Evolutionary conservation across 1,140 invertebrate species (phyloP), one percentile per base, ranked within the genome.

Genomic region (Lordiphosa mommai): DNA sequence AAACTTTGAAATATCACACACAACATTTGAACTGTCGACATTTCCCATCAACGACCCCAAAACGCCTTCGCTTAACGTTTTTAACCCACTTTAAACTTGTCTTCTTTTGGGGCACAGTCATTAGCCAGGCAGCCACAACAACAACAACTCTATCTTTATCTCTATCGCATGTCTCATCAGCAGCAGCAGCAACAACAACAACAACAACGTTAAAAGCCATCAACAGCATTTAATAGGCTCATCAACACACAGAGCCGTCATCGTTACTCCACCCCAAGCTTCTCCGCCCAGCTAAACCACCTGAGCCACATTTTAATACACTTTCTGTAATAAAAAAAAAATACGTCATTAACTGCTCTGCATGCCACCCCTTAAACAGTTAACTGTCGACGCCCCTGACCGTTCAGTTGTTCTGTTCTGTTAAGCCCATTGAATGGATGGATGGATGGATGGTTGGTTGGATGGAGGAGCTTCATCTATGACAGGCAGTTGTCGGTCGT

Each of bases 381-480:
- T 66, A 67, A 49, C 51, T 49, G 36, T 14, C 48, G 63, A 63
- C 64, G 58, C 49, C 59, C 72, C 58, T 51, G 46, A 48, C 34
- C 59, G 40, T 49, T 43, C 38, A 16, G 30, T 7, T 50, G 76
- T 80, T 79, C 73, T 79, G 73, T 77, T 80, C 74, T 80, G 74
- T 80, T 80, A 82, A 58, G 36, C 76, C 52, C 76, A 50, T 55
- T 82, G 71, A 80, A 82, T 82, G 66, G 49, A 50, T 56, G 32
- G 13, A 32, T 17, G 16, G 50, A 9, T 44, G 32, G 13, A 32
- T 17, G 16, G 50, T 6, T 44, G 27, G 47, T 32, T 38, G 49
- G 61, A 58, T n/a, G 23, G 59, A 20, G 16, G 55, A 61, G 71
- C 76, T 61, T 43, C 66, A 60, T 67, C 50, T 82, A 68, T 82